Conservation (phyloP, 2,113 vertebrate species). For the Tamias sibiricus region DNA sequence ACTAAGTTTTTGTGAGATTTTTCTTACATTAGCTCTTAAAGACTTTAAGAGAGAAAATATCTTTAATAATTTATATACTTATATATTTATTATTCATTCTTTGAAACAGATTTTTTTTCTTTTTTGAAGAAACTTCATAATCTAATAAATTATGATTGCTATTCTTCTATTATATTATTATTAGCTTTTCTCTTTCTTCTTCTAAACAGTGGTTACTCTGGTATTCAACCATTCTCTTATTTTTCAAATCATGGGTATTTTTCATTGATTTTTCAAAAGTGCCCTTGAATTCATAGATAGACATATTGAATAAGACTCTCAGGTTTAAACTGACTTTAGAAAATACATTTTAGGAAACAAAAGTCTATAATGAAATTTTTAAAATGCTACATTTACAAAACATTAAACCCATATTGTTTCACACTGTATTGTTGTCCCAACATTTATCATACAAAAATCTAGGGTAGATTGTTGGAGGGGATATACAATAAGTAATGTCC, state of each 20-base stretch:
- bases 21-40: not conserved
- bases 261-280: not conserved
- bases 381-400: not conserved
- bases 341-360: not conserved
- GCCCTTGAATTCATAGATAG: not conserved
- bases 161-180: not conserved
- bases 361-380: not conserved
- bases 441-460: not conserved
- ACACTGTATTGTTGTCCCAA: not conserved
- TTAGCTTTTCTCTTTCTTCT: slow-evolving; percentile 18
- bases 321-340: not conserved
- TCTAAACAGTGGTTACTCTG: not conserved
- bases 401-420: not conserved
- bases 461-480: not conserved
- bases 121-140: not conserved
- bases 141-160: not conserved
- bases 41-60: not conserved
- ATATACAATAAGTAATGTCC: not conserved
- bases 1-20: not conserved
- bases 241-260: not conserved
- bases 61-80: not conserved
- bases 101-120: not conserved
- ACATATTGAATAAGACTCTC: not conserved
- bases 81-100: not conserved
- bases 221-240: not conserved